A percentile compares a stretch with the other conserved stretches of the same genome.
Conservation (phyloP, 2,888 invertebrate genomes). For the Acrobasis repandana region DNA sequence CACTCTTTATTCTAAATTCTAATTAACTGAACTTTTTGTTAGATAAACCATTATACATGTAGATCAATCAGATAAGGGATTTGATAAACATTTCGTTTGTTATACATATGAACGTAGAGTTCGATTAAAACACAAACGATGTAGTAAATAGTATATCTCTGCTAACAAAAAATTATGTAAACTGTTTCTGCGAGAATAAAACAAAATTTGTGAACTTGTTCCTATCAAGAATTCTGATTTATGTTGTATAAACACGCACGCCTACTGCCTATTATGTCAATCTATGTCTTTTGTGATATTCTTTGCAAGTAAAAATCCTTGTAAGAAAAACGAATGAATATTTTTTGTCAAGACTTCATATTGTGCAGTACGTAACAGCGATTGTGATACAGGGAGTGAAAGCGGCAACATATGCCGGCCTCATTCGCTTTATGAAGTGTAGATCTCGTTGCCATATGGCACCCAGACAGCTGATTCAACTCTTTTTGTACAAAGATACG, state of each 20-base stretch:
- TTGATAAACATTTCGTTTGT: background rate
- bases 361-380: conserved; percentile 52
- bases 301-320: conserved; percentile 8
- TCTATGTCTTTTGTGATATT: conserved; percentile 23
- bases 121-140: background rate
- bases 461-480: conserved; percentile 69
- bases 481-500: conserved; percentile 38
- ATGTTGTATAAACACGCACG: conserved; percentile 33
- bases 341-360: conserved; percentile 19
- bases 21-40: conserved; percentile 45
- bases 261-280: conserved; percentile 29
- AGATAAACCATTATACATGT: conserved; percentile 32
- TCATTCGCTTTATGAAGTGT: conserved; percentile 75
- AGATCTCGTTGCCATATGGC: conserved; percentile 77
- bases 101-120: background rate
- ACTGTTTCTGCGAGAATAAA: conserved; percentile 1
- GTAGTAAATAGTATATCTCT: background rate
- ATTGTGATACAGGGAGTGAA: conserved; percentile 77
- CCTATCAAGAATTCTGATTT: conserved; percentile 32
- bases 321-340: conserved; percentile 20
- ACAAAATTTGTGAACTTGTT: conserved; percentile 23
- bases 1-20: conserved; percentile 45
- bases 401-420: conserved; percentile 79
- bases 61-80: conserved; percentile 19
- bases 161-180: background rate